Conservation (phyloP, 23 tunicate species). For the Ciona savignyi region DNA sequence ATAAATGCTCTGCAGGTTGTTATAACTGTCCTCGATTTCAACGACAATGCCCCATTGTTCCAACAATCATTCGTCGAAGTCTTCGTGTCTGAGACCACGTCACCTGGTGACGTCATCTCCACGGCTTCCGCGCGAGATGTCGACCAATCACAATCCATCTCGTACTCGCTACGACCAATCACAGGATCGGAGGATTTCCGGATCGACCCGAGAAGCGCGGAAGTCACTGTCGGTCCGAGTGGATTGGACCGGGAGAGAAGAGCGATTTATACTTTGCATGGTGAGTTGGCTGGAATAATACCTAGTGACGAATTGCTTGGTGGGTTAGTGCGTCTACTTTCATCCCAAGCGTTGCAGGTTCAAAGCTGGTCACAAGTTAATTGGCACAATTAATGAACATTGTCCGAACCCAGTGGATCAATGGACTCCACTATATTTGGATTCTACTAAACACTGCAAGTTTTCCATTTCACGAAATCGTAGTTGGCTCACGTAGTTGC, state of each 20-base stretch:
- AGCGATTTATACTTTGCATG: constrained; percentile 16
- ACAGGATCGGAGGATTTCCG: constrained; percentile 20
- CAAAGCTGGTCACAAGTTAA: no score
- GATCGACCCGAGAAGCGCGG: constrained; percentile 22
- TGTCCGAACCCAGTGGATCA: no score
- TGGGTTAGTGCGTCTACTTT: no score
- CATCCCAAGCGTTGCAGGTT: neutral
- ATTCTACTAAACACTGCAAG: no score
- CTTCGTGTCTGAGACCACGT: constrained; percentile 8
- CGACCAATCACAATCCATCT: constrained; percentile 4
- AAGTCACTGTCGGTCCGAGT: constrained; percentile 13
- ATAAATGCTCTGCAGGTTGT: constrained; percentile 39
- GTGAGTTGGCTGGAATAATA: no score
- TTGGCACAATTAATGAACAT: no score
- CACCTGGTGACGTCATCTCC: constrained; percentile 14
- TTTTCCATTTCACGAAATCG: no score
- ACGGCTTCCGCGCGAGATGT: constrained; percentile 25
- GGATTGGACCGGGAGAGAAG: constrained; percentile 34
- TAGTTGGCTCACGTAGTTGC: no score
- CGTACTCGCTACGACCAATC: constrained; percentile 13
- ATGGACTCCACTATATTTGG: no score
- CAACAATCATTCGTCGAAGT: neutral
- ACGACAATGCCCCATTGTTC: constrained; percentile 40
- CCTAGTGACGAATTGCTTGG: no score
- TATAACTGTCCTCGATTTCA: constrained; percentile 23